A percentile compares a stretch with the other conserved stretches of the same genome.
These are phyloP conservation scores for Mormyrus proboscirostris DNA, from an alignment of 2,797 vertebrate species.

Conservation along the genomic window DNA sequence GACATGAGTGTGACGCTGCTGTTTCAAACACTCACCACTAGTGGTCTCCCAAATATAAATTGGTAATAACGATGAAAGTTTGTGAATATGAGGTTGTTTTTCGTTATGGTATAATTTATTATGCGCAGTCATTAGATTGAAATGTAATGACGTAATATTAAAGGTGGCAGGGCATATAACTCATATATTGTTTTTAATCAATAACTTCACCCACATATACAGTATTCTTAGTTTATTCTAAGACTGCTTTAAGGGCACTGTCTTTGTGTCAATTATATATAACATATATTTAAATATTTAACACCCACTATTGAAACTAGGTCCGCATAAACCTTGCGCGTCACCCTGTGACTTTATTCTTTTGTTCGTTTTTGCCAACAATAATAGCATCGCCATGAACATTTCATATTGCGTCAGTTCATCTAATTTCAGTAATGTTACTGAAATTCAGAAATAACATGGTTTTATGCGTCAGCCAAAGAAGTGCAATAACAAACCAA, in stretches of 20 bases:
- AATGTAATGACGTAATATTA: constrained; percentile 10
- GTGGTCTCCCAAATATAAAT: constrained; percentile 23
- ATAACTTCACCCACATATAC: background rate
- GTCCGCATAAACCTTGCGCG: background rate
- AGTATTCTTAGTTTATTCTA: background rate
- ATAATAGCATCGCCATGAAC: background rate
- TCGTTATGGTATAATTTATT: constrained; percentile 15
- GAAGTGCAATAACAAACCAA: background rate
- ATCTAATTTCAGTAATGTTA: background rate
- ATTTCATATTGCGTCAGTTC: background rate
- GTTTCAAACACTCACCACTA: constrained; percentile 15
- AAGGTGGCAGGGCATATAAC: background rate
- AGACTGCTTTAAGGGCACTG: background rate
- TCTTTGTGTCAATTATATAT: background rate
- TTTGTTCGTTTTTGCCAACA: background rate
- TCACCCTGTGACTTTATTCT: background rate
- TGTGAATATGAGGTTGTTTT: background rate
- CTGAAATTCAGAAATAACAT: background rate
- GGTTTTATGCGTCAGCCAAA: background rate
- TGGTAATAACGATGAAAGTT: background rate
- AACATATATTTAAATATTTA: constrained; percentile 5
- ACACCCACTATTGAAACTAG: background rate
- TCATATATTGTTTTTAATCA: constrained; percentile 16
- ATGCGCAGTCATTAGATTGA: constrained; percentile 13
- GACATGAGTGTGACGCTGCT: background rate